These are phyloP conservation scores for Nephrocerus scutellatus DNA, from an alignment of 2,888 invertebrate genomes.

Conservation along the genomic window DNA sequence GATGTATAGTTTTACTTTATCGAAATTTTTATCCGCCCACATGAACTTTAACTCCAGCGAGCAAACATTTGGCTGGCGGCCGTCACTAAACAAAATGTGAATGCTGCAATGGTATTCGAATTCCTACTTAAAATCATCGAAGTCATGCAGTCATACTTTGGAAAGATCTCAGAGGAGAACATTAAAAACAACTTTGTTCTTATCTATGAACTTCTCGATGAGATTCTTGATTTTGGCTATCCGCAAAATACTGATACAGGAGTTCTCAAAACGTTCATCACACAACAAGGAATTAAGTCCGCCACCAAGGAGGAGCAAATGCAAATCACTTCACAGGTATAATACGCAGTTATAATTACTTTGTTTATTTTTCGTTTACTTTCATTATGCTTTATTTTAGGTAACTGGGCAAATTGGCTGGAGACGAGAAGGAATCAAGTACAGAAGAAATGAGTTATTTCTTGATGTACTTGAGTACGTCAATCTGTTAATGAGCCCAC, in stretches of 20 bases:
- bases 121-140: conserved; percentile 95
- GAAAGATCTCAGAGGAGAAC: conserved; percentile 98
- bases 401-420: conserved; percentile 98
- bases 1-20: neutral
- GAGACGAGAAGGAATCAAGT: conserved; percentile 99
- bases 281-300: conserved; percentile 98
- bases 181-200: conserved; percentile 99
- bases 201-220: conserved; percentile 97
- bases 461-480: conserved; percentile 98
- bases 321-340: conserved; percentile 90
- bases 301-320: conserved; percentile 99
- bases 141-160: conserved; percentile 99
- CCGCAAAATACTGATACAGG: conserved; percentile 99
- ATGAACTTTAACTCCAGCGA: conserved; percentile 52
- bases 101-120: conserved; percentile 99
- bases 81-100: conserved; percentile 99
- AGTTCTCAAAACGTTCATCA: conserved; percentile 97
- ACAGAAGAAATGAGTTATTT: conserved; percentile 96
- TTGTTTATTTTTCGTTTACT: neutral
- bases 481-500: conserved; percentile 98
- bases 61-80: conserved; percentile 99
- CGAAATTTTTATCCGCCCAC: conserved; percentile 2
- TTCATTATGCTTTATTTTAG: conserved; percentile 14
- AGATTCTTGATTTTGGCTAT: conserved; percentile 98
- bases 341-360: neutral